Base-by-base conservation (phyloP, 2,888 invertebrate species). In the Patella caerulea region DNA sequence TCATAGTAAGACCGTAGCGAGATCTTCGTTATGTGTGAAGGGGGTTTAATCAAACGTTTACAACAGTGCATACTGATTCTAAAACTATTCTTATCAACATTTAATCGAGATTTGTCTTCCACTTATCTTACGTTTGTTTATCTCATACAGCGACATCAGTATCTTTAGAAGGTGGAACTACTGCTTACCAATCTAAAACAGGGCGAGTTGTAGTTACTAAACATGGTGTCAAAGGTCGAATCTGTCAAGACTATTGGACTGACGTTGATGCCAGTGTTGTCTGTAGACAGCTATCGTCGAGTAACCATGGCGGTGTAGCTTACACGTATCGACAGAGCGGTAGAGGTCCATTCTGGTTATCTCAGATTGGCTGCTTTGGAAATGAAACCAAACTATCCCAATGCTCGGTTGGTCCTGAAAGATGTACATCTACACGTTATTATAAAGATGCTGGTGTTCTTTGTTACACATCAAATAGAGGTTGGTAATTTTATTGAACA, bases 151-250 rank as follows among this genome's bases (percentile, higher is more conserved):
- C 76, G 9, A 79, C 79, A 56, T 78, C 79, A 11, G 65, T 86
- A 70, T 78, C 80, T 45, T 77, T 86, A 11, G 83, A 83, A 72
- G 84, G 83, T n/a, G 84, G 85, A 4, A 78, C 82, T 15, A 74
- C 75, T 1, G 78, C 77, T 0, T 76, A 79, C 69, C 77, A 77
- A 14, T 83, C 82, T 75, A 82, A 83, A 72, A 83, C 86, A 24
- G 88, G 88, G 2, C 83, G 86, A 29, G 91, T 95, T 7, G 94
- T 95, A 92, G 94, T 95, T 3, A 94, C 94, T 91, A 93, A 95
- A 94, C 90, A 91, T 80, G 95, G 94, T 2, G 93, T 93, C 79
- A 95, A 94, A 94, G 95, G 65, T 12, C 71, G 56, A 29, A 52
- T 78, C 17, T 78, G 77, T 45, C 34, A 34, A n/a, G 29, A 59